Percentiles rank a stretch among this genome's conserved stretches.
phyloP scores from a whole-genome alignment of 1,140 invertebrate species.

The Colletes latitarsis region DNA sequence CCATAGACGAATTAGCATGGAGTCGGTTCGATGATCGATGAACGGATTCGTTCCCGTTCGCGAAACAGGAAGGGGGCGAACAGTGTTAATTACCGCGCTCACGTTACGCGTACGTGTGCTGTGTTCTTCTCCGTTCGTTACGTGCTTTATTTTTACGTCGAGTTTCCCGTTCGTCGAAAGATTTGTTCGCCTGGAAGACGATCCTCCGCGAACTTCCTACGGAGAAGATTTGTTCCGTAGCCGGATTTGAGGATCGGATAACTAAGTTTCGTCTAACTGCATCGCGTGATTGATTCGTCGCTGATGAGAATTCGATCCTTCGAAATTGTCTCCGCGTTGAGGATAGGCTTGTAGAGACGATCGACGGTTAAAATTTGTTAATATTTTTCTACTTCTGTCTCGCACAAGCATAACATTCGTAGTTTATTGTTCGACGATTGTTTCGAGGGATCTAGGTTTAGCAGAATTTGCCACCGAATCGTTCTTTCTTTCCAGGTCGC shows the following conservation, averaged over 20 bases:
- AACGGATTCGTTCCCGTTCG: neutral
- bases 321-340: neutral
- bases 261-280: neutral
- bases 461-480: neutral
- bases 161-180: neutral
- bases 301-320: neutral
- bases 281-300: neutral
- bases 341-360: too few species aligned
- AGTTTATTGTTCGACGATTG: neutral
- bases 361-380: too few species aligned
- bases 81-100: constrained; percentile 9
- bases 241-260: neutral
- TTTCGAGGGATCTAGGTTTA: neutral
- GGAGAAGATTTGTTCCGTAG: neutral
- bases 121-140: neutral
- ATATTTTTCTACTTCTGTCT: too few species aligned
- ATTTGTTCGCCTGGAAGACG: neutral
- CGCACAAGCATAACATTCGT: too few species aligned
- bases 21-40: constrained; percentile 20
- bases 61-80: constrained; percentile 4
- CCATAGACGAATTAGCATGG: constrained; percentile 24
- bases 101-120: neutral
- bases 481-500: constrained; percentile 40
- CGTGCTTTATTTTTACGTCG: neutral
- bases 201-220: neutral